Conservation (phyloP, 2,888 invertebrate genomes). For the Drosophila infuscata region DNA sequence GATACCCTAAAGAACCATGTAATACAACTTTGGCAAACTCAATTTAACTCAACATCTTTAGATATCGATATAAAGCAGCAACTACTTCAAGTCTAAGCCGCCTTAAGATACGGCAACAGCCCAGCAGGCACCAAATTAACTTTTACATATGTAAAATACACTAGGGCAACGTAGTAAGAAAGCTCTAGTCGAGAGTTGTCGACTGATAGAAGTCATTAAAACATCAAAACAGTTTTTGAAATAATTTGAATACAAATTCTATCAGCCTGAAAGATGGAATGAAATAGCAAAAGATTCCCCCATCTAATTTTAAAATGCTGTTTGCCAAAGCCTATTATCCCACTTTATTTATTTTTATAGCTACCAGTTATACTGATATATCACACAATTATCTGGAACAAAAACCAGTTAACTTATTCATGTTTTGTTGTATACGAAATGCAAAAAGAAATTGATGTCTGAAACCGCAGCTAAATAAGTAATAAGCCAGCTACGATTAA, state of each 20-base stretch:
- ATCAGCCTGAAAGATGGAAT: neutral
- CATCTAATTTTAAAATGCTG: neutral
- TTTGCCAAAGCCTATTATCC: neutral
- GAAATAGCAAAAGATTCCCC: neutral
- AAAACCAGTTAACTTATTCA: conserved; percentile 21
- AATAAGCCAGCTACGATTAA: conserved; percentile 46
- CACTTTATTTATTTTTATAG: neutral
- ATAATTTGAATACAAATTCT: neutral
- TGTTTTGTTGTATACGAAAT: conserved; percentile 20
- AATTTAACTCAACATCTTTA: conserved; percentile 50
- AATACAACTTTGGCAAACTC: conserved; percentile 54
- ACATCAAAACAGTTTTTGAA: neutral
- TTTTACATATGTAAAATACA: no score
- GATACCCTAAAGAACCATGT: conserved; percentile 20
- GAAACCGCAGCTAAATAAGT: conserved; percentile 56
- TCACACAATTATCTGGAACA: neutral
- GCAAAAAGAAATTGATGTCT: conserved; percentile 17
- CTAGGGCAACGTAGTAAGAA: neutral
- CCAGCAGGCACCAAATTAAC: conserved; percentile 6
- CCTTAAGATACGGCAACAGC: neutral
- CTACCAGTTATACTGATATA: neutral
- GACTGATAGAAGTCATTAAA: neutral
- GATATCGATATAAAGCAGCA: conserved; percentile 45
- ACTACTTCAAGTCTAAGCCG: conserved; percentile 41
- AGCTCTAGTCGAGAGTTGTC: neutral